Conservation (phyloP, 30 jellyfish, hydroid and myxozoan genomes). For the Phacellophora camtschatica region DNA sequence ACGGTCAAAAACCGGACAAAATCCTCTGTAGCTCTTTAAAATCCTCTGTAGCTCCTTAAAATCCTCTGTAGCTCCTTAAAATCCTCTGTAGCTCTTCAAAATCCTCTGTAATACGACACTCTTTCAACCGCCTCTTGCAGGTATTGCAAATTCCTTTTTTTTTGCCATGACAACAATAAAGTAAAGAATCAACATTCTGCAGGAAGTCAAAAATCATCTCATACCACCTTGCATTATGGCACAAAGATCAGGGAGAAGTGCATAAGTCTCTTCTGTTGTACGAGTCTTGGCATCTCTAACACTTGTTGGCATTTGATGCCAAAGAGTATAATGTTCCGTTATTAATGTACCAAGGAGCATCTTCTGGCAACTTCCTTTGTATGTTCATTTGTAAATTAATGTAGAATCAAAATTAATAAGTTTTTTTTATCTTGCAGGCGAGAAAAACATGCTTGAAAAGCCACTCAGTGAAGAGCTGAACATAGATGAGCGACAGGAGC, state of each 20-base stretch:
- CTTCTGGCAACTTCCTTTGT: not conserved
- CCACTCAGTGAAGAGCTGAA: slow-evolving; percentile 14
- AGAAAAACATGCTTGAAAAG: not conserved
- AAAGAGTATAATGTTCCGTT: not conserved
- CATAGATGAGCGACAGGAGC: not conserved
- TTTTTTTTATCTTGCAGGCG: not conserved
- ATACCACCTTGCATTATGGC: not conserved
- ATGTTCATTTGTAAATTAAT: not conserved
- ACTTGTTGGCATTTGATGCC: too few relatives aligned
- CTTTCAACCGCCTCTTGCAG: not conserved
- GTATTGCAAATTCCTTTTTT: too few relatives aligned
- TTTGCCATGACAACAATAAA: too few relatives aligned
- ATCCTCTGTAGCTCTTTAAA: slow-evolving; percentile 7
- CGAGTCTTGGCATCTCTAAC: not conserved
- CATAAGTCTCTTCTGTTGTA: not conserved
- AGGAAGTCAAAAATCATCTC: not conserved
- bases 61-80: not conserved
- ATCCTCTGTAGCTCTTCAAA: slow-evolving; percentile 7
- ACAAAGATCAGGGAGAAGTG: not conserved
- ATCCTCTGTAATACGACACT: not conserved
- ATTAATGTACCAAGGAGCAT: not conserved
- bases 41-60: too few relatives aligned
- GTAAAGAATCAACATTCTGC: too few relatives aligned
- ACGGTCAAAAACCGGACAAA: slow-evolving; percentile 22
- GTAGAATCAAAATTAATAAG: not conserved